Conservation (phyloP, 2,888 invertebrate genomes). For the Tribolium freemani region DNA sequence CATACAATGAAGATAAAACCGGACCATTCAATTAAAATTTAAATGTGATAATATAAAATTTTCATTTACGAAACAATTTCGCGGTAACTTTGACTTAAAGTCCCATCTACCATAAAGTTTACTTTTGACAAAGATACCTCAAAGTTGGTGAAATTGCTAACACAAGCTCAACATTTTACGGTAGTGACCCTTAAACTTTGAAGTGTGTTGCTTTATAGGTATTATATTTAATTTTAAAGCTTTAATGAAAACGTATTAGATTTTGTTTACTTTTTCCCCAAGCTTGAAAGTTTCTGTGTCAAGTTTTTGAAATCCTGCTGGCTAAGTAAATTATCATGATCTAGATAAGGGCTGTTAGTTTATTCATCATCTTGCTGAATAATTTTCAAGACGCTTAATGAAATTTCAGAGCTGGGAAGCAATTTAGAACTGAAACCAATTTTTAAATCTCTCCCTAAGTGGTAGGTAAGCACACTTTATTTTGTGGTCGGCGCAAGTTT, state of each 20-base stretch:
- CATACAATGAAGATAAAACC: too few species aligned
- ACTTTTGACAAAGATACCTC: neutral
- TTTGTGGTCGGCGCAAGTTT: neutral
- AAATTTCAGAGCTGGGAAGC: slow-evolving; percentile 3
- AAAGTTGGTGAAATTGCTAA: neutral
- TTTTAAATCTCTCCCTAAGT: slow-evolving; percentile 6
- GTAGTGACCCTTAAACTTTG: slow-evolving; percentile 5
- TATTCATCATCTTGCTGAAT: slow-evolving; percentile 16
- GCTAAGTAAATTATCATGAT: slow-evolving; percentile 12
- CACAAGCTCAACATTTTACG: neutral
- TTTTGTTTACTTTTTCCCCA: neutral
- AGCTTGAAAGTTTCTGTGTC: neutral
- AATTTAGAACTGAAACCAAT: slow-evolving; percentile 14
- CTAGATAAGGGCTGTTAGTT: slow-evolving; percentile 9
- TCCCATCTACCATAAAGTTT: neutral
- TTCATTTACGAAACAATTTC: slow-evolving; percentile 3
- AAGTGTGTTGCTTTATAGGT: neutral
- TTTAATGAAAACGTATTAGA: neutral
- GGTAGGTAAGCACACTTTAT: neutral
- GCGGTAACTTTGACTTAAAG: neutral
- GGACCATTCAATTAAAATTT: neutral
- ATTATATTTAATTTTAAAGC: neutral
- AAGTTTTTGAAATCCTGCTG: neutral
- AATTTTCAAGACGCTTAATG: slow-evolving; percentile 15
- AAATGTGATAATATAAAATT: neutral